These are phyloP conservation scores for Lasaia peninsularis DNA, from an alignment of 1,140 invertebrate species.

Conservation along the genomic window DNA sequence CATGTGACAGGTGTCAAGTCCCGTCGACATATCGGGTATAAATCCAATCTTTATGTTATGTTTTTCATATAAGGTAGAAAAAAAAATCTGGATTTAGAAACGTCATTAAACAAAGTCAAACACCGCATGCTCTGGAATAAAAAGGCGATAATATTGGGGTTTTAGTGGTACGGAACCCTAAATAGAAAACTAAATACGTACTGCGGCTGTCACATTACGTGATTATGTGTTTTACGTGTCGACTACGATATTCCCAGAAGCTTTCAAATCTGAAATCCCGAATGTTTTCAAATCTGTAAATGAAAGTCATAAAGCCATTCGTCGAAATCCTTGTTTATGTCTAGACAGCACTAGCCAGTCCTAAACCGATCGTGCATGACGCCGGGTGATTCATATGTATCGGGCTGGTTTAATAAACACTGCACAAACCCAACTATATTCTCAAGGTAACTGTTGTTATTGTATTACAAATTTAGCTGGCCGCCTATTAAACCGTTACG, in stretches of 20 bases:
- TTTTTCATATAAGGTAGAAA: too few species aligned
- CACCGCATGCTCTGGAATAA: too few species aligned
- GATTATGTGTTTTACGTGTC: background rate
- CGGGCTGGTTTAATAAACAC: slow-evolving; percentile 3
- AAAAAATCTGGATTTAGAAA: too few species aligned
- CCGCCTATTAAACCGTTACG: background rate
- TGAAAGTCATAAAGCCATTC: background rate
- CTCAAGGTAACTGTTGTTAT: slow-evolving; percentile 2
- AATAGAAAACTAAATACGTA: background rate
- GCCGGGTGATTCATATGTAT: background rate
- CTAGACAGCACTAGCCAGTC: background rate
- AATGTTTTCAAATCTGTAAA: background rate
- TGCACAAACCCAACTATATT: slow-evolving; percentile 1
- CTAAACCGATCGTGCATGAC: slow-evolving; percentile 6
- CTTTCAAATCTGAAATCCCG: background rate
- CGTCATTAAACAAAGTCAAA: too few species aligned
- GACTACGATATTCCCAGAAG: background rate
- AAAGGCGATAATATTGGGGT: too few species aligned
- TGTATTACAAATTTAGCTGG: background rate
- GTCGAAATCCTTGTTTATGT: slow-evolving; percentile 1
- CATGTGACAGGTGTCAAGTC: too few species aligned
- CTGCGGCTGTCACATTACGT: too few species aligned
- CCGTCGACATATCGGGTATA: too few species aligned
- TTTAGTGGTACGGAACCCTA: too few species aligned
- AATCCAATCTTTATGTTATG: too few species aligned